Percentiles rank a stretch among this genome's conserved stretches.
These are phyloP conservation scores for Palaemon carinicauda DNA, from an alignment of 1,140 invertebrate species.

Conservation along the genomic window DNA sequence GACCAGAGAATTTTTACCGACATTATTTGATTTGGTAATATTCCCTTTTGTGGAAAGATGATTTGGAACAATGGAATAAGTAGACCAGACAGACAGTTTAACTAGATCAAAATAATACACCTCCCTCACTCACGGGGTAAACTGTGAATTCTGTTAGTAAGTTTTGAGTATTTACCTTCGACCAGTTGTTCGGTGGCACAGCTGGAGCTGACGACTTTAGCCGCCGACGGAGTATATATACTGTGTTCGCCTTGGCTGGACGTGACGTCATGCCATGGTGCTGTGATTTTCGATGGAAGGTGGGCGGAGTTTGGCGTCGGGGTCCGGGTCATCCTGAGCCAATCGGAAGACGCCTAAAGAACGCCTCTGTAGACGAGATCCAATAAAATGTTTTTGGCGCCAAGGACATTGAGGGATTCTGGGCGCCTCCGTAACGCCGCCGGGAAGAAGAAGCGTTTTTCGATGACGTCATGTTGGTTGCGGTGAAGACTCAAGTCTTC, in stretches of 20 bases:
- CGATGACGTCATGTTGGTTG: background rate
- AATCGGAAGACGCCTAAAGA: background rate
- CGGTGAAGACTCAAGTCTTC: too few species aligned
- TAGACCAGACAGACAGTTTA: background rate
- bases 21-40: too few species aligned
- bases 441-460: background rate
- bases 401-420: background rate
- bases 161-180: background rate
- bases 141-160: background rate
- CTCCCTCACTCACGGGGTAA: too few species aligned
- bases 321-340: constrained; percentile 32
- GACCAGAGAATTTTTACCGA: too few species aligned
- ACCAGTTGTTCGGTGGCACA: constrained; percentile 10
- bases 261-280: constrained; percentile 9
- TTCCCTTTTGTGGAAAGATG: too few species aligned
- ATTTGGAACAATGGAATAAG: background rate
- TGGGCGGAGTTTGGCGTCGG: background rate
- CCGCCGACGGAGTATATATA: background rate
- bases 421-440: background rate
- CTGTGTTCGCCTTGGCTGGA: background rate
- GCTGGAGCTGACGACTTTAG: background rate
- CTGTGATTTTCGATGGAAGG: background rate
- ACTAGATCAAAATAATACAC: background rate
- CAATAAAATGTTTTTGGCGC: background rate
- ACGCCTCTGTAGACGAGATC: constrained; percentile 9